Conservation (phyloP, 1,140 invertebrate species). For the Ostrea denselamellosa region DNA sequence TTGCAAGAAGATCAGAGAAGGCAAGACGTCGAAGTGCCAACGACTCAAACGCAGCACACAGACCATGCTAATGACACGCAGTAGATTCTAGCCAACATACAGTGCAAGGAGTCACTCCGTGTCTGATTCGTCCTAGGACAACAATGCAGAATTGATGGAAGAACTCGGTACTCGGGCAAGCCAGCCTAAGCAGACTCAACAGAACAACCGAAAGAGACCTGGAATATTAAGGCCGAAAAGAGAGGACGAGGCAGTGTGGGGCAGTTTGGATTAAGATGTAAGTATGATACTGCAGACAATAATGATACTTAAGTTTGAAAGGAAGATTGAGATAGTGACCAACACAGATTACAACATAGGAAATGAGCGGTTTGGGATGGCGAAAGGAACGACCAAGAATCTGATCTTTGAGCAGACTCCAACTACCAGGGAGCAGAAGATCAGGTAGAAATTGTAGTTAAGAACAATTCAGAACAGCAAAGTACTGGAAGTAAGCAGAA, state of each 20-base stretch:
- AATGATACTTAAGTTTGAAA: constrained; percentile 28
- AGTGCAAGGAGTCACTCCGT: constrained; percentile 43
- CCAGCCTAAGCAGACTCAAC: neutral
- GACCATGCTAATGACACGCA: neutral
- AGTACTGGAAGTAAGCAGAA: neutral
- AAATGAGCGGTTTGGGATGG: constrained; percentile 33
- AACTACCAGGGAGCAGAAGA: constrained; percentile 28
- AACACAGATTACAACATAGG: constrained; percentile 38
- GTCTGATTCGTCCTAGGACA: constrained; percentile 33
- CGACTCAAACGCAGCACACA: neutral
- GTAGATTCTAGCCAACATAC: constrained; percentile 47
- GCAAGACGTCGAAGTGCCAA: too few species aligned
- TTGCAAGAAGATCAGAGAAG: too few species aligned
- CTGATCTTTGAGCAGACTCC: neutral
- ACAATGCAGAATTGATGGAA: neutral
- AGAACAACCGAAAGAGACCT: neutral
- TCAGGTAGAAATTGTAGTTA: constrained; percentile 19
- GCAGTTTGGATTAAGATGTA: constrained; percentile 40
- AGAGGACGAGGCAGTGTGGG: constrained; percentile 23
- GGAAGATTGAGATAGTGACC: constrained; percentile 29
- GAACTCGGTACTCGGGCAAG: neutral
- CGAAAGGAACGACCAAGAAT: neutral
- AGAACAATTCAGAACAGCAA: neutral
- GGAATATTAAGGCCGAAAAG: constrained; percentile 34
- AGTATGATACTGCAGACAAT: constrained; percentile 14